Conservation (phyloP, 1,140 invertebrate species). For the Ctenoplectra terminalis region DNA sequence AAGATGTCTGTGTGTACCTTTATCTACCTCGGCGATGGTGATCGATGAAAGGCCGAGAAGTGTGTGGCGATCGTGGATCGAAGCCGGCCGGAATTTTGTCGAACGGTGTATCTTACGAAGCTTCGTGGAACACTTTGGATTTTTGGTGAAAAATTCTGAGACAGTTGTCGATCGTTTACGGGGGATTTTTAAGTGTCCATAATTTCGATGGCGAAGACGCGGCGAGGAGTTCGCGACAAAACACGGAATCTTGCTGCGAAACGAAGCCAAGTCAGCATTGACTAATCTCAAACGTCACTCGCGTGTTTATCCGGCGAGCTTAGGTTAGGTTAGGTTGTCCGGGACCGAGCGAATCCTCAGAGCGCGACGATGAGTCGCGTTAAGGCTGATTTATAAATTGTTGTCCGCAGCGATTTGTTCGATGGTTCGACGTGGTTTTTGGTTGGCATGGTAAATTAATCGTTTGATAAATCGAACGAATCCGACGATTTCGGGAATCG, state of each 20-base stretch:
- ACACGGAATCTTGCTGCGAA: constrained; percentile 14
- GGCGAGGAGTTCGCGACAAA: constrained; percentile 12
- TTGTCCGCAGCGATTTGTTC: background rate
- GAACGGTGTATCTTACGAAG: too few relatives aligned
- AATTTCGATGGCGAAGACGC: background rate
- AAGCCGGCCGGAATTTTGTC: background rate
- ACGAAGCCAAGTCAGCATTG: constrained; percentile 4
- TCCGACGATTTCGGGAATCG: fast-evolving
- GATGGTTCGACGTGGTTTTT: too few relatives aligned
- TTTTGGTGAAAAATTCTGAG: background rate
- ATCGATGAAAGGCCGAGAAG: background rate
- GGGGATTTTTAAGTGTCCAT: constrained; percentile 28
- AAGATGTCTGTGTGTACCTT: constrained; percentile 29
- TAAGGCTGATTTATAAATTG: constrained; percentile 7
- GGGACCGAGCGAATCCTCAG: background rate
- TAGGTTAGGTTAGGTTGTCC: constrained; percentile 15
- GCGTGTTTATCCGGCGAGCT: too few relatives aligned
- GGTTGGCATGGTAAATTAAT: background rate
- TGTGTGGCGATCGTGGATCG: background rate
- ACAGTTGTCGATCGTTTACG: background rate
- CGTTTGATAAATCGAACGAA: background rate
- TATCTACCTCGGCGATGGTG: background rate
- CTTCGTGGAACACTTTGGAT: background rate
- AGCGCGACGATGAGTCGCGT: background rate
- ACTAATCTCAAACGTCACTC: constrained; percentile 41